Evolutionary conservation across 2,888 invertebrate genomes (phyloP), one percentile per base, ranked within the genome.

Genomic region (Oscheius sp.): DNA sequence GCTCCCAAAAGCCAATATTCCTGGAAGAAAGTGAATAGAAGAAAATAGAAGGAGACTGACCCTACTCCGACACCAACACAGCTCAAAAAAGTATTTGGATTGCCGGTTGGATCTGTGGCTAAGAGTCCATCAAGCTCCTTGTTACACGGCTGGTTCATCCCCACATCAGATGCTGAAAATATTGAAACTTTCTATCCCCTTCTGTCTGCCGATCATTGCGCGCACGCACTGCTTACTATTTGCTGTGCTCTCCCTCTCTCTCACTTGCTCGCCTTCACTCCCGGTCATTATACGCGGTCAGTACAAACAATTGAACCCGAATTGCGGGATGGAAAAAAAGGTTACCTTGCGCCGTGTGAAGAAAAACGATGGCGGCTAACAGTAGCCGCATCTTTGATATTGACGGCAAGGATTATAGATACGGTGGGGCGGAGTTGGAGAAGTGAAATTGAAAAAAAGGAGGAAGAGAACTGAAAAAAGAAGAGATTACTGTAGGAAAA

Each of bases 1-100:
- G 74, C 61, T 78, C 77, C 84, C 84, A 84, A 71, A 82, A 83
- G 38, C 82, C 83, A 33, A 81, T 74, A 33, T 63, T 71, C 64
- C 78, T 78, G 59, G 45, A 75, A 49, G 33, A 47, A n/a, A 5
- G 6, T 38, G 8, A 24, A 6, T n/a, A 47, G 28, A n/a, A 12
- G 9, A 8, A 62, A 26, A 32, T 36, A 22, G 24, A 3, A n/a
- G n/a, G 9, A 49, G n/a, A 63, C 74, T 73, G 44, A 84, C 82
- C 82, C 81, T 38, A 79, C 75, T 32, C 78, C 83, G 38, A 80
- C 78, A 33, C 74, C 72, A 20, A 73, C 74, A 71, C 84, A 84
- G 62, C 75, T 73, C 67, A 84, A 71, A 65, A 81, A 84, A 12
- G 84, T 79, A n/a, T 71, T 71, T 41, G 74, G 71, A 68, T 81